phyloP scores from a whole-genome alignment of 2,113 vertebrate species.

The Stegostoma tigrinum region DNA sequence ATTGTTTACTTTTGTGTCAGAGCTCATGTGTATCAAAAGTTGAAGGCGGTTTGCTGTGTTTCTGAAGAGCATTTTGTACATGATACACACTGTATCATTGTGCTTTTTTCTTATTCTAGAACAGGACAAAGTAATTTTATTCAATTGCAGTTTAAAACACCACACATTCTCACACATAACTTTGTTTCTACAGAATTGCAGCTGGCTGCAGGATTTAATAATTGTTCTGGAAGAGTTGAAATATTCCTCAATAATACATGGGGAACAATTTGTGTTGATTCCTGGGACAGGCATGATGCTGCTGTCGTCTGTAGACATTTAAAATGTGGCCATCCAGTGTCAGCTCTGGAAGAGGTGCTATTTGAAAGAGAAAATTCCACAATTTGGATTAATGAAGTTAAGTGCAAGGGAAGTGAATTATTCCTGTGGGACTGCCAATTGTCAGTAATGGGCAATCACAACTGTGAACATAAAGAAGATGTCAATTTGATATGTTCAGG shows the following conservation, averaged over 20 bases:
- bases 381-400: constrained; percentile 55
- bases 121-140: background rate
- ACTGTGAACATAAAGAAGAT: constrained; percentile 52
- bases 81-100: no score
- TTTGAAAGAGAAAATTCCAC: constrained; percentile 47
- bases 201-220: background rate
- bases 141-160: background rate
- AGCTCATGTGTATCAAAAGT: no score
- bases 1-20: no score
- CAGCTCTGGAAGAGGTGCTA: constrained; percentile 13
- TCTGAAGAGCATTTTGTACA: no score
- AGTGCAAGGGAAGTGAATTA: constrained; percentile 50
- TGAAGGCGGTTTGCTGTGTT: no score
- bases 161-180: background rate
- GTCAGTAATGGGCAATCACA: constrained; percentile 38
- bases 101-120: no score
- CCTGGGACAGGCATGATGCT: constrained; percentile 26
- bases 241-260: background rate
- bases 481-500: constrained; percentile 54
- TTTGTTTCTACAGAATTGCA: background rate
- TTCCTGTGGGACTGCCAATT: constrained; percentile 51
- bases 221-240: constrained; percentile 8
- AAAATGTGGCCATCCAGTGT: constrained; percentile 40
- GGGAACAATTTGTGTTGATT: constrained; percentile 23
- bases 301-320: constrained; percentile 39